A percentile compares a stretch with the other conserved stretches of the same genome.
Evolutionary conservation across 2,113 vertebrate genomes (phyloP).

Genomic region (Rhinolophus ferrumequinum): DNA sequence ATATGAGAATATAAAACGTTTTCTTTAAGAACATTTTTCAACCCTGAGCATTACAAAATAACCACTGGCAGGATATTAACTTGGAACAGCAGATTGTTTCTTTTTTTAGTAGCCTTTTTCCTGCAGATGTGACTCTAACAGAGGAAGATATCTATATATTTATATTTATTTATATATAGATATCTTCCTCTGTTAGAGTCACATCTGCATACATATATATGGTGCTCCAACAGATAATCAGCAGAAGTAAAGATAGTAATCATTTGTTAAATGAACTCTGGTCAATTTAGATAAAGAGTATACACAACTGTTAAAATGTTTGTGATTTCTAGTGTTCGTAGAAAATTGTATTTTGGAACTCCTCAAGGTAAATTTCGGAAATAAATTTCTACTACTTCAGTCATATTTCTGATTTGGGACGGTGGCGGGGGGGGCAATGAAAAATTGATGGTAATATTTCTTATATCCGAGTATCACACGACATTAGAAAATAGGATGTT

Average conservation of each 20-base stretch:
- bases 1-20: conserved; percentile 42
- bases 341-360: conserved; percentile 25
- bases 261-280: conserved; percentile 46
- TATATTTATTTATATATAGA: too few relatives aligned
- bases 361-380: conserved; percentile 34
- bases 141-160: neutral
- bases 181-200: too few relatives aligned
- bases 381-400: conserved; percentile 36
- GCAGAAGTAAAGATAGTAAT: conserved; percentile 11
- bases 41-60: conserved; percentile 60
- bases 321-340: neutral
- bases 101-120: conserved; percentile 76
- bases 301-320: neutral
- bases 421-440: neutral
- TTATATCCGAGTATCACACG: neutral
- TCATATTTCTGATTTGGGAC: conserved; percentile 1
- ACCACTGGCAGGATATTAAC: conserved; percentile 62
- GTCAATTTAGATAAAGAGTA: conserved; percentile 41
- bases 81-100: conserved; percentile 63
- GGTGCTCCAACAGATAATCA: neutral
- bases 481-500: conserved; percentile 40
- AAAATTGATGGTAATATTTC: conserved; percentile 49
- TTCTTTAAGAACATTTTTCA: conserved; percentile 60
- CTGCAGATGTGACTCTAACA: conserved; percentile 65
- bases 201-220: too few relatives aligned